Base-by-base conservation (phyloP, 37 sponge, comb jelly and placozoan genomes). In the Bolinopsis microptera region DNA sequence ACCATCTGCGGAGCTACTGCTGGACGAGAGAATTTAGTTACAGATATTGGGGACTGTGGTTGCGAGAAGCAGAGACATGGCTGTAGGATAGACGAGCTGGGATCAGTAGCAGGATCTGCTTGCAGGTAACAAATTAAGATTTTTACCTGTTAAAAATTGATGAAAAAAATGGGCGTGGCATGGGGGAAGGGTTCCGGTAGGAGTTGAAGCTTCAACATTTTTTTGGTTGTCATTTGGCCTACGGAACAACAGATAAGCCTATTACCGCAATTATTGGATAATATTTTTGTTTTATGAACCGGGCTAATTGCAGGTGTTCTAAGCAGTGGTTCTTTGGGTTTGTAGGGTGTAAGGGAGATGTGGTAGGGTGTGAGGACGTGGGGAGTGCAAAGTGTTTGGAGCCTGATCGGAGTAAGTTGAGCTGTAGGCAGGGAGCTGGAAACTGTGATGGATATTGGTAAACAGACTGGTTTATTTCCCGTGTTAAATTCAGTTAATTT, bases 371-470 rank as follows among this genome's bases (percentile, higher is more conserved):
- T 72, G n/a, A 3, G 75, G 31, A 72, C 18, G 25, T 30, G 3
- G 25, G 3, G 3, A 21, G n/a, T 72, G n/a, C 26, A 27, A 5
- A 72, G 13, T 72, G 75, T 72, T 30, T 2, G 31, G 18, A 3
- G 5, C 75, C 75, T 23, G 75, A 72, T 72, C 26, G 3, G 26
- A 24, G 22, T 27, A 21, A 8, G 18, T 8, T 23, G 75, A 72
- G 75, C 75, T 72, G 75, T 27, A 24, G 31, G 30, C 75, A 72
- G 75, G 75, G 75, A 72, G 30, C 3, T 72, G 75, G 75, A 23
- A 21, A 72, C 25, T 72, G 75, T 72, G 75, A 3, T 23, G 75
- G 75, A 21, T 27, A 72, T 72, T 67, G 21, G n/a, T n/a, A n/a
- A n/a, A n/a, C n/a, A n/a, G n/a, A n/a, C n/a, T n/a, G n/a, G n/a